Evolutionary conservation across 2,113 vertebrate genomes (phyloP), one percentile per base, ranked within the genome.

Genomic region (Coryphaenoides rupestris): DNA sequence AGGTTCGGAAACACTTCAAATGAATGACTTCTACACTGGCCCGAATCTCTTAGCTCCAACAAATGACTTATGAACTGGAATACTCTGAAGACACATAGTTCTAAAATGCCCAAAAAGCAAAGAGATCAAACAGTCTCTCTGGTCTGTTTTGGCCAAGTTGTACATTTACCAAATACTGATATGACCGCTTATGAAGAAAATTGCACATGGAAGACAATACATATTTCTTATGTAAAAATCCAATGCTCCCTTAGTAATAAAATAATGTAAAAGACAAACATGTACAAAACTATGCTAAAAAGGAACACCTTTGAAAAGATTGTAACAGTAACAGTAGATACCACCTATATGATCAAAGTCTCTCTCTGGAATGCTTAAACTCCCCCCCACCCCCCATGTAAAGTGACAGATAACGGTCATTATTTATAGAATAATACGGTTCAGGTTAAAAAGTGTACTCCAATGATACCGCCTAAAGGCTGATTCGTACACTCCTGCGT

Each of bases 301-400:
- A 64, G 55, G 65, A 4, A 16, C 47, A n/a, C 17, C 50, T 53
- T 53, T 19, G 19, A 54, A 21, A 21, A 54, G 15, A 19, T 21
- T 1, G 0, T 17, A 54, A 54, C 52, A 12, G n/a, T 54, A 21
- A n/a, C 15, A 54, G 52, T 54, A 54, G 21, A 54, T 21, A 12
- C 52, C n/a, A n/a, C n/a, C n/a, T n/a, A 19, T 54, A 13, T 1
- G 21, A 54, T 19, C 52, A n/a, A 19, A n/a, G 26, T 1, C 73
- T 49, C n/a, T n/a, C 47, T 19, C 66, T 84, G 84, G 83, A 84
- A 86, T 85, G 81, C 84, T 75, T 57, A 72, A 74, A 9, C 66
- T 58, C 74, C 64, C 71, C 74, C 66, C 70, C 9, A 12, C 13
- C 33, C 33, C 28, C 72, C 63, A 62, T 59, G 63, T 71, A 60